Percentiles rank a stretch among this genome's conserved stretches.
Conservation (phyloP, 1,140 invertebrate genomes). For the Phortica variegata region DNA sequence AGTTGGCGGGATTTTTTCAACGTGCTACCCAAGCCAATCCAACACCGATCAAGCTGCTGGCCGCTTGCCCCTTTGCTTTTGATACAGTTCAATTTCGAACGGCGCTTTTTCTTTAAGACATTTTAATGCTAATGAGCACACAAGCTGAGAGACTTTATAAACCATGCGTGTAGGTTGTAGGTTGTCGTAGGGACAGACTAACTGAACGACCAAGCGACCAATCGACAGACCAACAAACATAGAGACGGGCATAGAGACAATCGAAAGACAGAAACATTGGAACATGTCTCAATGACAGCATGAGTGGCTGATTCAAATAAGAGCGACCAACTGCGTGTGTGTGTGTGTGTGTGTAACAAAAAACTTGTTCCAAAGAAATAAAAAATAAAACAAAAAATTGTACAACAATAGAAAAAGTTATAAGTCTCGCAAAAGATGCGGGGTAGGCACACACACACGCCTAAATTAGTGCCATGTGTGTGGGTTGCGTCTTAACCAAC, state of each 20-base stretch:
- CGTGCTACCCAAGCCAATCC: too few species aligned
- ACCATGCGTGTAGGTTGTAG: slow-evolving; percentile 34
- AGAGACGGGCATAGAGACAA: slow-evolving; percentile 6
- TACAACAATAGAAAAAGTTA: slow-evolving; percentile 14
- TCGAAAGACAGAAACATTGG: slow-evolving; percentile 16
- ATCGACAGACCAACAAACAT: slow-evolving; percentile 4
- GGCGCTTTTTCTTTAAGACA: slow-evolving; percentile 47
- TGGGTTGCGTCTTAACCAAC: slow-evolving; percentile 37
- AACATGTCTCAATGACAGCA: slow-evolving; percentile 50
- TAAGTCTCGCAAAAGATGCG: too few species aligned
- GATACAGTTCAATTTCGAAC: too few species aligned
- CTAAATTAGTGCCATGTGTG: slow-evolving; percentile 53
- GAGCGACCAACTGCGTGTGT: slow-evolving; percentile 12
- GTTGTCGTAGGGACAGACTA: slow-evolving; percentile 23
- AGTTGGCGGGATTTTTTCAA: too few species aligned
- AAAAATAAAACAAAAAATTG: slow-evolving; percentile 40
- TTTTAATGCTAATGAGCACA: slow-evolving; percentile 53
- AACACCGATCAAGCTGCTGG: too few species aligned
- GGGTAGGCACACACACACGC: too few species aligned
- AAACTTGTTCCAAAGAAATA: slow-evolving; percentile 1
- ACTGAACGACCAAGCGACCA: slow-evolving; percentile 25
- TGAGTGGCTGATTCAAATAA: slow-evolving; percentile 35
- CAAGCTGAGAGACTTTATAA: slow-evolving; percentile 48
- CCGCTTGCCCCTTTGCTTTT: too few species aligned
- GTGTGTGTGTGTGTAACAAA: slow-evolving; percentile 1